Evolutionary conservation across 1,140 invertebrate genomes (phyloP), one percentile per base, ranked within the genome.

Genomic region (Zaprionus davidi): DNA sequence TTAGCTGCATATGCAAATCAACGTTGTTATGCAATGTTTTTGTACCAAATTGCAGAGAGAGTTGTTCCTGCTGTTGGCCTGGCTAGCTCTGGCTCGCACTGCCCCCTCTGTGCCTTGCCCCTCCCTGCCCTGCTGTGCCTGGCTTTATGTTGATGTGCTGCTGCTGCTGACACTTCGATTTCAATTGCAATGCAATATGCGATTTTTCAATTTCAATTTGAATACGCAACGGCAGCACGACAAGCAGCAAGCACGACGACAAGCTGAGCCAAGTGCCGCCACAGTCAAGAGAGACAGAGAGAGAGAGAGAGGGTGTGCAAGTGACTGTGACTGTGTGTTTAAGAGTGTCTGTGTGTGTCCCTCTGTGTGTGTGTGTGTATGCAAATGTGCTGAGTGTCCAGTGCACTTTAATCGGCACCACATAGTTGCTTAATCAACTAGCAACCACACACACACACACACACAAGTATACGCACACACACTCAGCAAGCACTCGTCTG

Each of bases 161-260:
- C 28, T 28, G 28, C 28, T 86, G 82, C 75, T 87, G 83, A 86
- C 83, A 86, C 83, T 87, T 87, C 83, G 83, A 86, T 87, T 86
- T 86, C 83, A 87, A 86, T 86, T 86, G 83, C 83, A 86, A 38
- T 86, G 78, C 83, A 87, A 82, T 82, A 87, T 86, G 83, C 83
- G 79, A 86, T 86, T 86, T 86, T 86, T 86, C 83, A 86, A 87
- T 86, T 86, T 87, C 72, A 86, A 86, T 86, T 86, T 86, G 83
- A 86, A 86, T 86, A 88, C 79, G 77, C 83, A 86, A 82, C 79
- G 71, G 64, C 82, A 66, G 36, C 26, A 65, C 60, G 51, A 59
- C 66, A 24, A 34, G 31, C 31, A 31, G 31, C 22, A 15, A 38
- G 12, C 12, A 12, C 36, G 4, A 17, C 41, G 41, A 44, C 41